phyloP scores from a whole-genome alignment of 2,888 invertebrate species.

The Agelastica alni region DNA sequence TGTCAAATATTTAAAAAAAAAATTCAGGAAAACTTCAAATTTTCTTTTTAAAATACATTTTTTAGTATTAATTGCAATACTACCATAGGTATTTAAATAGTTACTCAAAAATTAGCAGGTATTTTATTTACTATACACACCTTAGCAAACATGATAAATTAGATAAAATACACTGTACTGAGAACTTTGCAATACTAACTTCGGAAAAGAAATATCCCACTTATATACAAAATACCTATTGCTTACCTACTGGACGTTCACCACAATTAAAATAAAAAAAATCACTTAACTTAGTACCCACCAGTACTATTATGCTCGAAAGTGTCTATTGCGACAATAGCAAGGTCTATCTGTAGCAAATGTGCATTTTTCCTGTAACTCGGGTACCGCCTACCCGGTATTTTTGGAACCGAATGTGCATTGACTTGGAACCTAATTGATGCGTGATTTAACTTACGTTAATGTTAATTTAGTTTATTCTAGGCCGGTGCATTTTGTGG shows the following conservation, averaged over 20 bases:
- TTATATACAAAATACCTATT: constrained; percentile 43
- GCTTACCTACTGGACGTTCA: constrained; percentile 43
- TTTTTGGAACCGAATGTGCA: constrained; percentile 42
- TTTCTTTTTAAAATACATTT: constrained; percentile 16
- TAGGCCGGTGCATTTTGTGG: background rate
- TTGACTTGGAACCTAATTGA: constrained; percentile 35
- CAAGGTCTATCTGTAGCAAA: constrained; percentile 43
- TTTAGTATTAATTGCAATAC: no score
- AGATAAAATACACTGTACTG: constrained; percentile 25
- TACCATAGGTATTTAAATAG: no score
- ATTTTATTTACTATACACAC: constrained; percentile 38
- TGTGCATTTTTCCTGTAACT: constrained; percentile 33
- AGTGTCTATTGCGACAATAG: constrained; percentile 47
- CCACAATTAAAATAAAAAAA: constrained; percentile 44
- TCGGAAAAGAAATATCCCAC: constrained; percentile 37
- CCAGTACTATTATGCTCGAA: constrained; percentile 44
- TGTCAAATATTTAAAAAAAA: no score
- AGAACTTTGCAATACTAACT: constrained; percentile 40
- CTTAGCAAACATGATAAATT: constrained; percentile 44
- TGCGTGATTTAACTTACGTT: constrained; percentile 12
- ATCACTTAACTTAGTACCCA: constrained; percentile 33
- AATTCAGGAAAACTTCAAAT: no score
- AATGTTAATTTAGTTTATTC: constrained; percentile 16
- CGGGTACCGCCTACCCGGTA: constrained; percentile 32
- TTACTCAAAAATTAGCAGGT: no score